Percentiles rank a stretch among this genome's conserved stretches.
These are phyloP conservation scores for Antechinus flavipes DNA, from an alignment of 2,113 vertebrate genomes.

Conservation along the genomic window DNA sequence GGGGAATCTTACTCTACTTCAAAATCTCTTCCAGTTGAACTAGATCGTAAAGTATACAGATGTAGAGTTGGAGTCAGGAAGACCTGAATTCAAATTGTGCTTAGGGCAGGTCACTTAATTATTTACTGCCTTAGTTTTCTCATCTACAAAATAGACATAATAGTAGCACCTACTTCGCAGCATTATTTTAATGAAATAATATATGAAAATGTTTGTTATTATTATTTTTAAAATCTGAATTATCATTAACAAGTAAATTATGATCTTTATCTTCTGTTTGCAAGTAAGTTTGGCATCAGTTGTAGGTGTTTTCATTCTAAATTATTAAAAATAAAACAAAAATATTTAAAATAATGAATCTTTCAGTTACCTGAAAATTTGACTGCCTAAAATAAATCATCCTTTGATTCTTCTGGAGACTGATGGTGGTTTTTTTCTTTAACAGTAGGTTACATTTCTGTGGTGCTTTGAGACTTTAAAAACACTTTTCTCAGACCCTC, in stretches of 20 bases:
- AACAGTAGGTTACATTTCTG: background rate
- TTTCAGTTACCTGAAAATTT: background rate
- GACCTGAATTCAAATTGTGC: background rate
- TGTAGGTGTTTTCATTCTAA: background rate
- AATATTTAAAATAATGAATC: background rate
- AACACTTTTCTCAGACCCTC: background rate
- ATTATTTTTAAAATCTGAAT: background rate
- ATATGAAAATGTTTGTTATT: background rate
- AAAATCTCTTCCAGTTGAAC: background rate
- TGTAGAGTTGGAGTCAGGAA: background rate
- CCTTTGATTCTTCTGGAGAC: background rate
- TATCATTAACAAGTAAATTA: background rate
- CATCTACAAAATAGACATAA: background rate
- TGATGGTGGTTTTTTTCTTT: background rate
- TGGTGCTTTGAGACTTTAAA: background rate
- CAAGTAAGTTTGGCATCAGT: background rate
- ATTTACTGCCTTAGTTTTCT: background rate
- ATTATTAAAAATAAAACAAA: background rate
- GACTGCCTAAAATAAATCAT: background rate
- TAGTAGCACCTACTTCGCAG: background rate
- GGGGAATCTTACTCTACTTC: background rate
- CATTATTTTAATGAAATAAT: background rate
- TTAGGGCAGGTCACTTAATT: background rate
- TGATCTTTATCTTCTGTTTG: background rate
- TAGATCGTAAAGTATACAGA: background rate